Evolutionary conservation across 2,113 vertebrate genomes (phyloP).

Genomic region (Equus quagga): DNA sequence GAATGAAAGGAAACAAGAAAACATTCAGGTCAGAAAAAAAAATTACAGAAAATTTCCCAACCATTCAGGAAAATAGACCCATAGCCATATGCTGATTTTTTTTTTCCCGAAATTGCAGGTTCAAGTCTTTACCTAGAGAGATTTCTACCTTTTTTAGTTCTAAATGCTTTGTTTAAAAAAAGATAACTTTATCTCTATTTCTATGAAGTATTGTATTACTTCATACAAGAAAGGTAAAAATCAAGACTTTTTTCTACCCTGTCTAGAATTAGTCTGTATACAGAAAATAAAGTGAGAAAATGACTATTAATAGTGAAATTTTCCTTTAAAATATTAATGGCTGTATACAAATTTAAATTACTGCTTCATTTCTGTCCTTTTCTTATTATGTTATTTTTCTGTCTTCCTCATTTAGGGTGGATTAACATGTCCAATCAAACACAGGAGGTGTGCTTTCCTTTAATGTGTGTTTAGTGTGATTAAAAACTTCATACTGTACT

Average conservation of each 20-base stretch:
- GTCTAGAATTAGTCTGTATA: neutral
- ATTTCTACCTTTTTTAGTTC: neutral
- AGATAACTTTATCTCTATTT: neutral
- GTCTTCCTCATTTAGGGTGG: neutral
- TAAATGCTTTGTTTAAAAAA: neutral
- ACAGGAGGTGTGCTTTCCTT: constrained; percentile 22
- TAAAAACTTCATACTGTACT: constrained; percentile 38
- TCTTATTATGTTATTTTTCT: neutral
- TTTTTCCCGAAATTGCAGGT: neutral
- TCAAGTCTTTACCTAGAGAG: neutral
- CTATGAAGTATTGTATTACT: neutral
- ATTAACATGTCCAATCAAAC: neutral
- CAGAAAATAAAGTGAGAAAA: neutral
- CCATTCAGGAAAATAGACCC: neutral
- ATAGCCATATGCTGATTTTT: neutral
- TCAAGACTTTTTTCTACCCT: neutral
- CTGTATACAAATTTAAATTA: neutral
- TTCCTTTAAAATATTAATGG: neutral
- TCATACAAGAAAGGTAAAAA: neutral
- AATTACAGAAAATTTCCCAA: neutral
- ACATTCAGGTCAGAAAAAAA: neutral
- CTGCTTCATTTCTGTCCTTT: neutral
- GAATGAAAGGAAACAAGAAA: neutral
- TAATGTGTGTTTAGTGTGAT: constrained; percentile 3
- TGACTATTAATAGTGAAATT: neutral